Percentiles rank a stretch among this genome's conserved stretches.
phyloP scores from a whole-genome alignment of 2,888 invertebrate genomes.

The Cosmia trapezina region DNA sequence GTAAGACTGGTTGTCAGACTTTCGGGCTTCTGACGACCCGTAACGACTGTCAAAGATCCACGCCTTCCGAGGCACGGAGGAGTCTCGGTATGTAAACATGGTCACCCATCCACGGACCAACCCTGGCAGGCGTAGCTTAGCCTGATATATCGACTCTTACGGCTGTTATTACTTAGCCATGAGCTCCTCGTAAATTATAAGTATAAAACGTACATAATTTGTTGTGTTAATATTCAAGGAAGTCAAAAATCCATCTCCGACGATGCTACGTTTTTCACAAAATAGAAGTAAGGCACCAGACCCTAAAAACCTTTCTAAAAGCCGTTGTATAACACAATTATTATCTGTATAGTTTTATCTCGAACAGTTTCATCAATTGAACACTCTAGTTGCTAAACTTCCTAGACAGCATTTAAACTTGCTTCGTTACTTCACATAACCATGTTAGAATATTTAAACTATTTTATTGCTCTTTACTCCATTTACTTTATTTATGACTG shows the following conservation, averaged over 20 bases:
- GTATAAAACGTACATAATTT: background rate
- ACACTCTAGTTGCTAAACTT: constrained; percentile 65
- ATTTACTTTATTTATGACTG: constrained; percentile 50
- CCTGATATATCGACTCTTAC: too few species aligned
- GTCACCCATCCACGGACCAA: too few species aligned
- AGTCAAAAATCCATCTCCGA: too few species aligned
- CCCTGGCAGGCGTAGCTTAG: too few species aligned
- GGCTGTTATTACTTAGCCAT: too few species aligned
- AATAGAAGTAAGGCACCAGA: constrained; percentile 23
- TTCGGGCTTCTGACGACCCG: too few species aligned
- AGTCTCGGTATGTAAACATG: too few species aligned
- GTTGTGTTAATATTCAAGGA: background rate
- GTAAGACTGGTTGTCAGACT: too few species aligned
- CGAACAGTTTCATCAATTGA: constrained; percentile 65
- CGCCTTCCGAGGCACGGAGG: too few species aligned
- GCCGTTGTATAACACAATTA: constrained; percentile 57
- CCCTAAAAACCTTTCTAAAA: constrained; percentile 58
- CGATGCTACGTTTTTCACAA: constrained; percentile 15
- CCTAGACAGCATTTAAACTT: constrained; percentile 64
- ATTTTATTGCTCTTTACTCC: constrained; percentile 55
- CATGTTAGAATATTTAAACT: constrained; percentile 60
- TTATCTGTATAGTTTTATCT: constrained; percentile 59
- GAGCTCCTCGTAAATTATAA: too few species aligned
- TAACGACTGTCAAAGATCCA: too few species aligned
- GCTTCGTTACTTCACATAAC: constrained; percentile 52